Base-by-base conservation (phyloP, 2,113 vertebrate genomes). In the Anguilla rostrata region DNA sequence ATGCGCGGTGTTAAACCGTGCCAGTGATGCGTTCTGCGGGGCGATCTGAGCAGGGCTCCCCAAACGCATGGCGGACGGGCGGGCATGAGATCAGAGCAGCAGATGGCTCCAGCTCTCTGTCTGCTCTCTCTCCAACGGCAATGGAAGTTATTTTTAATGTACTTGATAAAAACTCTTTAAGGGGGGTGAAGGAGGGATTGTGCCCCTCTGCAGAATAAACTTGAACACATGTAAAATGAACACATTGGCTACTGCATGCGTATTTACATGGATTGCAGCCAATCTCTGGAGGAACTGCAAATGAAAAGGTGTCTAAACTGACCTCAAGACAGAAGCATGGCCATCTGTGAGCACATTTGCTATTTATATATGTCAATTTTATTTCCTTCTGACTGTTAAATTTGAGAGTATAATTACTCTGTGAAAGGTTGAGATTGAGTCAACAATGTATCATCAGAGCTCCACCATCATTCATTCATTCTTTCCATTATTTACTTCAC, bases 111-210 rank as follows among this genome's bases (percentile, higher is more conserved):
- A 5, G 91, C 20, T 66, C 60, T 66, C 60, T 5, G 4, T 66
- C 22, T 66, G 49, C 90, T 91, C 89, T 85, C 89, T 90, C 9
- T 56, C n/a, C 46, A 12, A 82, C 90, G 89, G 88, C 88, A 91
- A 89, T 86, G 43, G 89, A 89, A 53, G 90, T 91, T 95, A 95
- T 96, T 96, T 94, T 93, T 95, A 93, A 92, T 81, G 89, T 89
- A 89, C 91, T 87, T 86, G 86, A 92, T 92, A 90, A 88, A 87
- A 84, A 83, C 90, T 81, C 85, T 49, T 84, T 86, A 85, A 91
- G 87, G 56, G 40, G 39, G 87, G 88, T 83, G 90, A 22, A 40
- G 26, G n/a, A 60, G 39, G 16, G 9, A 34, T 49, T 53, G 56
- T 39, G 49, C 5, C 39, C 26, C 5, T 39, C 46, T 75, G 81